Evolutionary conservation across 2,888 invertebrate species (phyloP).

Genomic region (Steinernema carpocapsae): DNA sequence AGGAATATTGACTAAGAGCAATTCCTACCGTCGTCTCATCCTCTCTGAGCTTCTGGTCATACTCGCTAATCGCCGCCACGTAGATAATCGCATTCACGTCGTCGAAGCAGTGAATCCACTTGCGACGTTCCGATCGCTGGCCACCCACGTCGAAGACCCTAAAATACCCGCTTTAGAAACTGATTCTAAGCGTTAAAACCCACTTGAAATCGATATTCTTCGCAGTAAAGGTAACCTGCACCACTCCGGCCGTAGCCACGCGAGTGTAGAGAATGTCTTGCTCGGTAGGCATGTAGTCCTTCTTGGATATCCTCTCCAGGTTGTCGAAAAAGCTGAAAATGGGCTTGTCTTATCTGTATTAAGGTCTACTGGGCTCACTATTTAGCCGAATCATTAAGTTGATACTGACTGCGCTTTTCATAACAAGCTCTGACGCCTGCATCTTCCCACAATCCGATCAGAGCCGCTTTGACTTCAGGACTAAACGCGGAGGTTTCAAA

Average conservation of each 20-base stretch:
- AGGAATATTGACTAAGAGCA: neutral
- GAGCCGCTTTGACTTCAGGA: conserved; percentile 43
- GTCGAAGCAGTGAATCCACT: conserved; percentile 66
- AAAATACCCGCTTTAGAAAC: neutral
- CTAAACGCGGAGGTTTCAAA: conserved; percentile 43
- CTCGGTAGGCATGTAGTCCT: conserved; percentile 56
- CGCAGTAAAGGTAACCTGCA: conserved; percentile 53
- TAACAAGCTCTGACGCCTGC: conserved; percentile 36
- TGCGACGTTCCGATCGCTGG: conserved; percentile 62
- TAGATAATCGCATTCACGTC: conserved; percentile 55
- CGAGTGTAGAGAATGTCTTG: conserved; percentile 63
- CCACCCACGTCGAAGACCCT: conserved; percentile 63
- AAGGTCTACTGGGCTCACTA: conserved; percentile 48
- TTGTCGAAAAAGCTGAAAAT: conserved; percentile 63
- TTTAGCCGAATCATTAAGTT: conserved; percentile 52
- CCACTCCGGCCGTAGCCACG: conserved; percentile 64
- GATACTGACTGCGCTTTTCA: conserved; percentile 45
- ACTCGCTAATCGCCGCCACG: conserved; percentile 56
- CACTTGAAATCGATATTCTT: conserved; percentile 56
- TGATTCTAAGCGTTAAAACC: conserved; percentile 5
- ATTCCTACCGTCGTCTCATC: conserved; percentile 48
- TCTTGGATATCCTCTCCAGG: conserved; percentile 55
- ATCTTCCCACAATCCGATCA: conserved; percentile 54
- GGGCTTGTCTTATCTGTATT: neutral
- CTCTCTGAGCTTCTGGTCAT: conserved; percentile 51